A percentile compares a stretch with the other conserved stretches of the same genome.
Conservation (phyloP, 2,113 vertebrate genomes). For the Bambusicola thoracicus region DNA sequence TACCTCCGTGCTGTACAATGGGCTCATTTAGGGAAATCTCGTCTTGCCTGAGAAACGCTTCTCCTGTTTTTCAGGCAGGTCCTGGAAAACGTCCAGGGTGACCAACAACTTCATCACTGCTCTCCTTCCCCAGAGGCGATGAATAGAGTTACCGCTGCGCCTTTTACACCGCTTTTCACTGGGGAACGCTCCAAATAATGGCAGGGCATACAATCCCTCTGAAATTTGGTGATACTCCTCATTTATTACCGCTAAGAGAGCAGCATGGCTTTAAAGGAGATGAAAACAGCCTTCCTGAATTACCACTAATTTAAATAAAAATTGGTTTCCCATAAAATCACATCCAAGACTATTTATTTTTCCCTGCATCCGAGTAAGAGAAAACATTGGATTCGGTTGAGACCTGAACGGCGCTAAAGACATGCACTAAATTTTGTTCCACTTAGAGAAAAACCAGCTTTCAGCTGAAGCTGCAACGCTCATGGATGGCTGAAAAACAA, state of each 20-base stretch:
- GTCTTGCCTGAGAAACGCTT: not conserved
- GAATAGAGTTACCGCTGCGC: rapidly evolving
- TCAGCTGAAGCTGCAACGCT: not conserved
- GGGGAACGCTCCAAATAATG: not conserved
- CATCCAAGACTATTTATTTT: not conserved
- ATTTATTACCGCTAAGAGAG: not conserved
- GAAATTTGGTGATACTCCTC: not conserved
- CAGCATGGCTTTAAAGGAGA: not conserved
- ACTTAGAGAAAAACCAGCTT: not conserved
- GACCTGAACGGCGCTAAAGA: not conserved
- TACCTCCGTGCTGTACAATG: rapidly evolving
- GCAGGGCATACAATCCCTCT: not conserved
- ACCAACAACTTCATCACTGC: not conserved
- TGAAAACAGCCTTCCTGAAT: not conserved
- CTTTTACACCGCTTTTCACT: not conserved
- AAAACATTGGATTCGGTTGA: not conserved
- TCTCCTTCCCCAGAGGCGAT: not conserved
- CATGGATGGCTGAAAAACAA: not conserved
- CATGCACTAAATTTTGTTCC: not conserved
- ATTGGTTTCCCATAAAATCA: not conserved
- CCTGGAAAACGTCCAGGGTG: not conserved
- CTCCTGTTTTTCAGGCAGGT: not conserved
- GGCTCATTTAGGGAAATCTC: not conserved
- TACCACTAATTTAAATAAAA: not conserved
- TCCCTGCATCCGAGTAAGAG: rapidly evolving